A percentile compares a stretch with the other conserved stretches of the same genome.
These are phyloP conservation scores for Aspiorhynchus laticeps DNA, from an alignment of 2,113 vertebrate genomes.

Conservation along the genomic window DNA sequence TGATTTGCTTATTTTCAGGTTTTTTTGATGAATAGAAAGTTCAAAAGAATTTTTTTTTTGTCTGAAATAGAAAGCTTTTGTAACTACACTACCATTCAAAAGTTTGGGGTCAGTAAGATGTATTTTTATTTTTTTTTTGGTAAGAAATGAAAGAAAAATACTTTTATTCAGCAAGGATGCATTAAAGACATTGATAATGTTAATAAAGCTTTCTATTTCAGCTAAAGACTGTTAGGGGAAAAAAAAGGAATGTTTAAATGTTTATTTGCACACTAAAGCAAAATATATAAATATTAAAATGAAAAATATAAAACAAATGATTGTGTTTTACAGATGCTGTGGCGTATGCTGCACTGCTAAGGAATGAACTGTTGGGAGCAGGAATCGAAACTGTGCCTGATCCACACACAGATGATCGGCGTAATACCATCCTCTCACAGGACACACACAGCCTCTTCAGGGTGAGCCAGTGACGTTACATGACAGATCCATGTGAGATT, in stretches of 20 bases:
- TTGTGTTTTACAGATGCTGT: slow-evolving; percentile 70
- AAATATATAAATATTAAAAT: not conserved
- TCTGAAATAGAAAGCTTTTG: not conserved
- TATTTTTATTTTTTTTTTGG: no score
- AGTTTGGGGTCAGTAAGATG: no score
- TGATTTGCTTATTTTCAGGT: not conserved
- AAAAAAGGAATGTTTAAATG: no score
- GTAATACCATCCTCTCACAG: slow-evolving; percentile 70
- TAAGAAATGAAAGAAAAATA: no score
- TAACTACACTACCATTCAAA: no score
- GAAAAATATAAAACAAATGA: not conserved
- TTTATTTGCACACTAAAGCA: not conserved
- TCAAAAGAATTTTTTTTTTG: not conserved
- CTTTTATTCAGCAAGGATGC: no score
- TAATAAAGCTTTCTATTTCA: no score
- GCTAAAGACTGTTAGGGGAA: no score
- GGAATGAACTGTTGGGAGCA: slow-evolving; percentile 80
- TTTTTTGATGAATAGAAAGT: not conserved
- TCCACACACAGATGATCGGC: slow-evolving; percentile 75
- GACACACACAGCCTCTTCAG: slow-evolving; percentile 78
- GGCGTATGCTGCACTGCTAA: slow-evolving; percentile 79
- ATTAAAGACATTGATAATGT: no score
- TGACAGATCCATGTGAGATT: not conserved
- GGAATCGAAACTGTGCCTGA: slow-evolving; percentile 77
- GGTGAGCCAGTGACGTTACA: slow-evolving; percentile 60